Conservation (phyloP, 2,797 vertebrate species). For the Toxotes lorentzi region DNA sequence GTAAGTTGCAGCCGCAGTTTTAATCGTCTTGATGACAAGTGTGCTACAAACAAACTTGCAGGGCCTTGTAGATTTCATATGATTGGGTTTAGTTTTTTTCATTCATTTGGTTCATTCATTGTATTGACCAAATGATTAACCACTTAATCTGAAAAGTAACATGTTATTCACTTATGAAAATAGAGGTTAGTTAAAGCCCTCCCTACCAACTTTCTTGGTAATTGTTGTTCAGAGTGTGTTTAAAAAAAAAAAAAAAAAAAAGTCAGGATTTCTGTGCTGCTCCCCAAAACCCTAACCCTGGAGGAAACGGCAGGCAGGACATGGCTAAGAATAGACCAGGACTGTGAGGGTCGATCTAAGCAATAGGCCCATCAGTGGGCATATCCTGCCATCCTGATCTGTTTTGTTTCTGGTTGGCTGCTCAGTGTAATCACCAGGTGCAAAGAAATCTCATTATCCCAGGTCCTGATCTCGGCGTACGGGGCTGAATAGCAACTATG, state of each 20-base stretch:
- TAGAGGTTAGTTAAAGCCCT: neutral
- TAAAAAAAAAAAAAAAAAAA: slow-evolving; percentile 4
- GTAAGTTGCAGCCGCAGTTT: neutral
- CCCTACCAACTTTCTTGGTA: slow-evolving; percentile 12
- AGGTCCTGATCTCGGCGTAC: slow-evolving; percentile 73
- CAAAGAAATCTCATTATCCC: slow-evolving; percentile 83
- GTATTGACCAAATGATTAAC: neutral
- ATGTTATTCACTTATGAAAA: slow-evolving; percentile 14
- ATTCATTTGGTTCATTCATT: neutral
- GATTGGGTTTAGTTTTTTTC: too few relatives aligned
- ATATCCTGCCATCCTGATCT: slow-evolving; percentile 69
- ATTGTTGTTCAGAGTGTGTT: slow-evolving; percentile 19
- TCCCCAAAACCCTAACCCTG: slow-evolving; percentile 46
- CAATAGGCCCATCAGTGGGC: slow-evolving; percentile 57
- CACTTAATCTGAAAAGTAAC: slow-evolving; percentile 1
- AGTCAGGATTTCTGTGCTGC: slow-evolving; percentile 19
- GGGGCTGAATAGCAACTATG: slow-evolving; percentile 73
- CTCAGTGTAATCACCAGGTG: slow-evolving; percentile 81
- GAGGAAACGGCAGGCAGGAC: slow-evolving; percentile 40
- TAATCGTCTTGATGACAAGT: neutral
- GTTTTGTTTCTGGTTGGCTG: slow-evolving; percentile 77
- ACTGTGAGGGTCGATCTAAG: slow-evolving; percentile 59
- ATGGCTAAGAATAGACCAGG: slow-evolving; percentile 66
- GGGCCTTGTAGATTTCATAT: too few relatives aligned
- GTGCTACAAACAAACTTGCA: neutral